A percentile compares a stretch with the other conserved stretches of the same genome.
Conservation (phyloP, 2,113 vertebrate genomes). For the Percopsis transmontana region DNA sequence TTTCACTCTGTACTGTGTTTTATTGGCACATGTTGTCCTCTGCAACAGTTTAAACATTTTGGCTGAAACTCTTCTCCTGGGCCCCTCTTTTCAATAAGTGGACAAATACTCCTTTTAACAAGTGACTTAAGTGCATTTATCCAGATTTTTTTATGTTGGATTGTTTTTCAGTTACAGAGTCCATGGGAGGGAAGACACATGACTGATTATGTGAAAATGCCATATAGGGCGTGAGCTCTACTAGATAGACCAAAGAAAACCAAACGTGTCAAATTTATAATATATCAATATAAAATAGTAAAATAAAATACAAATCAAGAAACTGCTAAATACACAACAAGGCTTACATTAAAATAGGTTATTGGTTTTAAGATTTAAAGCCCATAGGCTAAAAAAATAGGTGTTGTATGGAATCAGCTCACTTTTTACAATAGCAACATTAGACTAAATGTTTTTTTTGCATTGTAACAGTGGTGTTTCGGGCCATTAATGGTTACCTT, state of each 20-base stretch:
- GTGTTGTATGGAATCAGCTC: no score
- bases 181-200: neutral
- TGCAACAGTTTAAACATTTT: conserved; percentile 21
- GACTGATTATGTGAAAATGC: conserved; percentile 21
- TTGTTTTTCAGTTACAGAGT: conserved; percentile 34
- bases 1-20: conserved; percentile 45
- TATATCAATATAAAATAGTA: neutral
- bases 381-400: no score
- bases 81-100: conserved; percentile 17
- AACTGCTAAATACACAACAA: no score
- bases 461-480: neutral
- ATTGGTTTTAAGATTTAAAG: no score
- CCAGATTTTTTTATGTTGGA: conserved; percentile 20
- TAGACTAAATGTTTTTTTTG: neutral
- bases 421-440: no score
- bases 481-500: neutral
- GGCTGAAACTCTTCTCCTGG: conserved; percentile 18
- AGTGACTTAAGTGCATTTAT: conserved; percentile 11
- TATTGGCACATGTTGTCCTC: conserved; percentile 31
- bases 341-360: no score
- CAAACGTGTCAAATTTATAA: neutral
- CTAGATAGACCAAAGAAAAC: no score
- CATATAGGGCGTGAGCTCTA: conserved; percentile 2
- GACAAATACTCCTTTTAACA: conserved; percentile 34
- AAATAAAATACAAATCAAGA: neutral